These are phyloP conservation scores for Brachyptera risi DNA, from an alignment of 2,888 invertebrate species.

Conservation along the genomic window DNA sequence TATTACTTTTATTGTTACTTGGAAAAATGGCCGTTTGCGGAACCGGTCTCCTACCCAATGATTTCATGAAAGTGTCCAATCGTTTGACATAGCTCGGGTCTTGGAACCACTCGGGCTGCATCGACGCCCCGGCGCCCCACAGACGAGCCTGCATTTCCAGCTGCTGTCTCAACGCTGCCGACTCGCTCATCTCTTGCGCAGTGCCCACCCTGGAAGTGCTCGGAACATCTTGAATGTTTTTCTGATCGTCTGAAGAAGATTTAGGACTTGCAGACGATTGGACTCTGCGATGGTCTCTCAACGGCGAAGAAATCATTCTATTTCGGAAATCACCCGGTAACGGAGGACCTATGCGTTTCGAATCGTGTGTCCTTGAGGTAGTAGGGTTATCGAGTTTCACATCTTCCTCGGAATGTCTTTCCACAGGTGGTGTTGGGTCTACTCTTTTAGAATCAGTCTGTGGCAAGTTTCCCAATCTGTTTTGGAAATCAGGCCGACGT, in stretches of 20 bases:
- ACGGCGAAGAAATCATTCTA: neutral
- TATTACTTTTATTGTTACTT: too few relatives aligned
- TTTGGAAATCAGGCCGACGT: neutral
- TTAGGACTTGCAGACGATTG: neutral
- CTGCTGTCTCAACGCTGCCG: slow-evolving; percentile 23
- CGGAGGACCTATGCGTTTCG: too few relatives aligned
- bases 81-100: slow-evolving; percentile 13
- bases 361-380: too few relatives aligned
- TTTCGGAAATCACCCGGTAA: neutral
- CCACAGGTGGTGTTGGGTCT: neutral
- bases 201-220: neutral
- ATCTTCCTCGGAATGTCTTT: too few relatives aligned
- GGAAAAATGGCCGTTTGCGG: neutral
- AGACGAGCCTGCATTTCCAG: slow-evolving; percentile 25
- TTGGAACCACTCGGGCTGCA: slow-evolving; percentile 14
- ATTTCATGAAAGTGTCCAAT: slow-evolving; percentile 25
- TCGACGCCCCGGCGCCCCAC: slow-evolving; percentile 9
- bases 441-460: neutral
- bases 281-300: neutral
- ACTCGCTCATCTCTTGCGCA: neutral
- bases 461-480: neutral
- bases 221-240: neutral
- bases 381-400: neutral
- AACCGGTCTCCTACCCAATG: neutral
- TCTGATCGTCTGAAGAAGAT: too few relatives aligned